These are phyloP conservation scores for Masticophis lateralis DNA, from an alignment of 2,797 vertebrate genomes.

Conservation along the genomic window DNA sequence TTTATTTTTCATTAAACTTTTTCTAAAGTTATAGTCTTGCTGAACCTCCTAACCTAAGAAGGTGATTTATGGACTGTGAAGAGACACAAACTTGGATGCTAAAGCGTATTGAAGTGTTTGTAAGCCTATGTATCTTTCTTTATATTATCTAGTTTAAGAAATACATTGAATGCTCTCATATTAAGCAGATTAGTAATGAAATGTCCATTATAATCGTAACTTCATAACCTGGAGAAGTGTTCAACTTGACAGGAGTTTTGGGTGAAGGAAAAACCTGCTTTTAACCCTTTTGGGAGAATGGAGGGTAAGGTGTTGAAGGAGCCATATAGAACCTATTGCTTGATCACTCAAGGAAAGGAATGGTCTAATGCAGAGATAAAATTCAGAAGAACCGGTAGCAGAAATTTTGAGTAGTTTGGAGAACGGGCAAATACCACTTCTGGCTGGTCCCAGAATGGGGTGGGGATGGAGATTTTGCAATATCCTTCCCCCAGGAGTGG, in stretches of 20 bases:
- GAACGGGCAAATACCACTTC: too few species aligned
- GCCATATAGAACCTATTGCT: not conserved
- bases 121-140: constrained; percentile 1
- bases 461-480: too few species aligned
- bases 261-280: not conserved
- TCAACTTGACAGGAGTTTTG: not conserved
- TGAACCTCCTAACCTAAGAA: constrained; percentile 1
- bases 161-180: not conserved
- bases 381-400: too few species aligned
- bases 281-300: not conserved
- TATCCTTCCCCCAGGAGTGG: too few species aligned
- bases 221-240: not conserved
- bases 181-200: constrained; percentile 51
- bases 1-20: constrained; percentile 41
- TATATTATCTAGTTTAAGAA: constrained; percentile 12
- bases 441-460: too few species aligned
- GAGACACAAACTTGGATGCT: constrained; percentile 1
- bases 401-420: too few species aligned
- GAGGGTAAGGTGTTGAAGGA: not conserved
- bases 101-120: not conserved
- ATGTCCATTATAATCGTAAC: constrained; percentile 16
- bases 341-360: not conserved
- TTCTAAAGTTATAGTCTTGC: constrained; percentile 29
- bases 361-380: not conserved
- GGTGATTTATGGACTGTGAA: constrained; percentile 28